Conservation (phyloP, 2,113 vertebrate genomes). For the Synodontis membranacea region DNA sequence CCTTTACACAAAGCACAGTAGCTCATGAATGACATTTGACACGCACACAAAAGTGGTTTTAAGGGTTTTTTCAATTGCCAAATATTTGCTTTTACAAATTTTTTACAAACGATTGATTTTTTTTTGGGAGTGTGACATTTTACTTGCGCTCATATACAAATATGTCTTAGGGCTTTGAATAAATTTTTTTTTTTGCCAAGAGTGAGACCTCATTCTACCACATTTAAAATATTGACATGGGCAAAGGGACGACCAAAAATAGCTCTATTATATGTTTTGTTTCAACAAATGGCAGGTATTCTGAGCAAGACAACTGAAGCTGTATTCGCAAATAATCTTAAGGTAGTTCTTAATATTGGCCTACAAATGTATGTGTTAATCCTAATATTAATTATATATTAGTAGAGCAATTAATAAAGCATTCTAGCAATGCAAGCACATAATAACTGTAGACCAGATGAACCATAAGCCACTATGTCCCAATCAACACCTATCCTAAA, state of each 20-base stretch:
- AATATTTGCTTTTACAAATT: background rate
- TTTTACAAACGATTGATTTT: too few relatives aligned
- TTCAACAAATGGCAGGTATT: background rate
- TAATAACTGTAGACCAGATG: background rate
- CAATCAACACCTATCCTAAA: background rate
- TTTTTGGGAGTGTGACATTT: background rate
- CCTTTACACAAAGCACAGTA: background rate
- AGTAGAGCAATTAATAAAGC: background rate
- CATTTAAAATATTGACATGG: background rate
- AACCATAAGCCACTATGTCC: background rate
- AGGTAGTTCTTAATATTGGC: background rate
- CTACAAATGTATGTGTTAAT: background rate
- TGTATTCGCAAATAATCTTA: background rate
- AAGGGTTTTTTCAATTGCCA: background rate
- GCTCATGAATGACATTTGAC: background rate
- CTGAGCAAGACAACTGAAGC: background rate
- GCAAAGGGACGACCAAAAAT: background rate
- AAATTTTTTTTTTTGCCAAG: background rate
- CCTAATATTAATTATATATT: background rate
- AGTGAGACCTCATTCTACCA: background rate
- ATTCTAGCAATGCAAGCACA: background rate
- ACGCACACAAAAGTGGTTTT: background rate
- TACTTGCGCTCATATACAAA: too few relatives aligned
- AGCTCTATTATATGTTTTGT: background rate
- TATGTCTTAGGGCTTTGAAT: background rate